These are phyloP conservation scores for Sipha flava DNA, from an alignment of 1,140 invertebrate genomes.

Conservation along the genomic window DNA sequence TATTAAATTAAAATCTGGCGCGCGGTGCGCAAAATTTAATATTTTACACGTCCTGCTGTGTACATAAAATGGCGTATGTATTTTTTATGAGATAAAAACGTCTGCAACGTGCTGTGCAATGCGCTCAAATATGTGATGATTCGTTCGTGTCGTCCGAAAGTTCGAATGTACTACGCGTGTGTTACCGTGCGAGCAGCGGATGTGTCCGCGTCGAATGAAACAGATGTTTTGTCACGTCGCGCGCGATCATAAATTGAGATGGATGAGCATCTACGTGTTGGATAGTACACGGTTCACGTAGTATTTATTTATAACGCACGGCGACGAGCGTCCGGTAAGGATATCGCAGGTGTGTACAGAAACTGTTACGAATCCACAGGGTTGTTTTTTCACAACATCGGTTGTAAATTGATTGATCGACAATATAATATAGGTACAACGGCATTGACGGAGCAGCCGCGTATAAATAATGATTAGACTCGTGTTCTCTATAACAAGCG, in stretches of 20 bases:
- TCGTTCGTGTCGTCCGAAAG: no score
- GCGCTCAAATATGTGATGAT: no score
- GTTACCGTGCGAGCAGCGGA: no score
- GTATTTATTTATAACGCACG: no score
- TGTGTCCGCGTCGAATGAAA: neutral
- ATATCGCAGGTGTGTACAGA: neutral
- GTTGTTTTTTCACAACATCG: neutral
- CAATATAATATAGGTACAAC: neutral
- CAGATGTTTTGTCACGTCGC: conserved; percentile 9
- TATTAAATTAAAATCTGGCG: no score
- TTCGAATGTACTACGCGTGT: no score
- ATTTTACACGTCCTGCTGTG: no score
- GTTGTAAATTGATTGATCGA: conserved; percentile 15
- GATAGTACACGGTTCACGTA: no score
- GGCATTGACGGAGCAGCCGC: neutral
- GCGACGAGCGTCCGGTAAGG: neutral
- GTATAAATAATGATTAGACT: neutral
- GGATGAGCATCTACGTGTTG: neutral
- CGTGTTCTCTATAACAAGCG: neutral
- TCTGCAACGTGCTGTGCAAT: no score
- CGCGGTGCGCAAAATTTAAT: no score
- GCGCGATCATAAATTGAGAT: neutral
- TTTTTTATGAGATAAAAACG: no score
- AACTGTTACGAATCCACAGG: neutral
- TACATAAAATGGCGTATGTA: no score